Conservation (phyloP, 2,113 vertebrate species). For the Melanotaenia duboulayi region DNA sequence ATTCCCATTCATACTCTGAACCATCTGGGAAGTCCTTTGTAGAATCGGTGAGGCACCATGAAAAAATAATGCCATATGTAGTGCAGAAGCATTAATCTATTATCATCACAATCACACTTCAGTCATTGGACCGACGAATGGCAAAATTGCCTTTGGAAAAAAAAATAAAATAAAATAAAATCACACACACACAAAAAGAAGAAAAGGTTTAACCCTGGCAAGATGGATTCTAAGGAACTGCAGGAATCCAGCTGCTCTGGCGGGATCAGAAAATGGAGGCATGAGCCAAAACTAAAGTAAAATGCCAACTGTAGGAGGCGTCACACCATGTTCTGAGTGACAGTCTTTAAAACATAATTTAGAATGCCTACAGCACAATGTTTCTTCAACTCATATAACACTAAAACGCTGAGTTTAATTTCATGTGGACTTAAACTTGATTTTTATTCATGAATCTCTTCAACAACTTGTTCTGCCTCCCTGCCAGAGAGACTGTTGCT, state of each 20-base stretch:
- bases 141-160: no score
- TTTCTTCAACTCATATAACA: neutral
- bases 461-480: neutral
- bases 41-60: no score
- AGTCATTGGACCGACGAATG: neutral
- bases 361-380: neutral
- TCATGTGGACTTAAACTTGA: neutral
- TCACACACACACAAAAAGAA: no score
- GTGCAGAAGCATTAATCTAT: neutral
- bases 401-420: neutral
- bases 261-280: neutral
- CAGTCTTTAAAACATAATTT: neutral
- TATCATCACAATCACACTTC: neutral
- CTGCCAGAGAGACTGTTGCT: conserved; percentile 8
- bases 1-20: no score
- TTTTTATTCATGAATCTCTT: neutral
- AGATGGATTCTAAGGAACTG: neutral
- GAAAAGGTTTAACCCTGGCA: neutral
- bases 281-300: neutral
- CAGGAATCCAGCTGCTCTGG: neutral
- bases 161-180: no score
- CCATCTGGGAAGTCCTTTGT: no score
- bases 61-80: neutral
- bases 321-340: neutral
- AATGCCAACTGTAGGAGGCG: neutral